Base-by-base conservation (phyloP, 2,113 vertebrate genomes). In the Pipra filicauda region DNA sequence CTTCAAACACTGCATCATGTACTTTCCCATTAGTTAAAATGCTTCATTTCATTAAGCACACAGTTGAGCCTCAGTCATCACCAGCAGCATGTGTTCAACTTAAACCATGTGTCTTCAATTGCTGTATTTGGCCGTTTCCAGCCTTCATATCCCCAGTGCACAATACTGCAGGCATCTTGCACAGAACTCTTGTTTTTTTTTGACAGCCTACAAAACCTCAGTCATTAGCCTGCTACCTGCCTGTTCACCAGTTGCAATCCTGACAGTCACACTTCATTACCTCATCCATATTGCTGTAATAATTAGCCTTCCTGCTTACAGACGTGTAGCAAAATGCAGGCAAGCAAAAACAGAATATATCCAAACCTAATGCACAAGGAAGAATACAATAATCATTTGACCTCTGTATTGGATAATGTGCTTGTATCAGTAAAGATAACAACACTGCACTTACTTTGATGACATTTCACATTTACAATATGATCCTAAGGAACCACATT, bases 241-340 rank as follows among this genome's bases (percentile, higher is more conserved):
- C 79, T 77, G 49, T 58, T 95, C 75, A 52, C 58, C 67, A 52
- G 37, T 51, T 67, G 58, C 58, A 27, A 66, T 76, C 48, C 74
- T 75, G 58, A 66, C 85, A 87, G 77, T 43, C 85, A 88, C 1
- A 0, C 66, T 92, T 71, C 64, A 76, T 91, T 92, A 80, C 46
- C 48, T 77, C 89, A 55, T 43, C 65, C 81, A 58, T 33, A 81
- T 26, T 86, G 76, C 76, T 55, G 27, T 31, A 73, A 84, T 80
- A 91, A 89, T 86, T 66, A 86, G 19, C 9, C 37, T 58, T 80
- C 72, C 83, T 94, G 71, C 86, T 86, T 77, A 92, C 76, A 91
- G 76, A 35, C 80, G 0, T 0, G 0, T 13, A 83, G 28, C 30
- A 14, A 62, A 75, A 86, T 51, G 39, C 73, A 51, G 51, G 35